phyloP scores from a whole-genome alignment of 2,113 vertebrate species.

The Rousettus leschenaultii region DNA sequence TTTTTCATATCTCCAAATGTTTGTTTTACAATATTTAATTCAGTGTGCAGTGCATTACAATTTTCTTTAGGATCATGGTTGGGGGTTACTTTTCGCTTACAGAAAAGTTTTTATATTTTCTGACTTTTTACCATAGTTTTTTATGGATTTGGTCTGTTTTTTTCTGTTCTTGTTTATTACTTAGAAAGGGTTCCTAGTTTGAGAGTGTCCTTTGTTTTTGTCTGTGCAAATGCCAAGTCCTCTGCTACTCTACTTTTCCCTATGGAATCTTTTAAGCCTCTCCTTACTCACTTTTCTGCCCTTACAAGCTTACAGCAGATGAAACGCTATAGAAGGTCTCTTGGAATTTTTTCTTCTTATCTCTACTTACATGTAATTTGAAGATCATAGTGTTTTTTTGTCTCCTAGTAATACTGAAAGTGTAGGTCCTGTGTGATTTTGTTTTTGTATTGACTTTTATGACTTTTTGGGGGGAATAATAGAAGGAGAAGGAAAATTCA shows the following conservation, averaged over 20 bases:
- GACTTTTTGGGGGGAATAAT: background rate
- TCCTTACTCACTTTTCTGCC: background rate
- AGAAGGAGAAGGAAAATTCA: background rate
- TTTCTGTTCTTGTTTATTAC: background rate
- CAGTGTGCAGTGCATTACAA: background rate
- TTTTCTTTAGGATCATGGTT: background rate
- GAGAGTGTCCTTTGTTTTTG: background rate
- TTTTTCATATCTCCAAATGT: constrained; percentile 8
- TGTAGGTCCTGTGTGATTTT: background rate
- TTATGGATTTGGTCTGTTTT: background rate
- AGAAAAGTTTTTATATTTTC: constrained; percentile 22
- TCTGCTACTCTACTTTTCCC: background rate
- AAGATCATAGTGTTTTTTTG: background rate
- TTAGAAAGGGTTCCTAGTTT: background rate
- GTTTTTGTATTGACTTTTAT: constrained; percentile 19
- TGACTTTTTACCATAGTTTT: background rate
- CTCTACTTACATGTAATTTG: background rate
- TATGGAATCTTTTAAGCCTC: background rate
- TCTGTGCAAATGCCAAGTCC: background rate
- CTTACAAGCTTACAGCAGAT: background rate
- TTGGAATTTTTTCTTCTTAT: background rate
- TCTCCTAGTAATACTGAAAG: background rate
- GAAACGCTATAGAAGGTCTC: background rate
- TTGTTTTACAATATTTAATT: constrained; percentile 1
- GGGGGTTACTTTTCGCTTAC: background rate